Evolutionary conservation across 2,797 vertebrate species (phyloP), one percentile per base, ranked within the genome.

Genomic region (Gila robusta): DNA sequence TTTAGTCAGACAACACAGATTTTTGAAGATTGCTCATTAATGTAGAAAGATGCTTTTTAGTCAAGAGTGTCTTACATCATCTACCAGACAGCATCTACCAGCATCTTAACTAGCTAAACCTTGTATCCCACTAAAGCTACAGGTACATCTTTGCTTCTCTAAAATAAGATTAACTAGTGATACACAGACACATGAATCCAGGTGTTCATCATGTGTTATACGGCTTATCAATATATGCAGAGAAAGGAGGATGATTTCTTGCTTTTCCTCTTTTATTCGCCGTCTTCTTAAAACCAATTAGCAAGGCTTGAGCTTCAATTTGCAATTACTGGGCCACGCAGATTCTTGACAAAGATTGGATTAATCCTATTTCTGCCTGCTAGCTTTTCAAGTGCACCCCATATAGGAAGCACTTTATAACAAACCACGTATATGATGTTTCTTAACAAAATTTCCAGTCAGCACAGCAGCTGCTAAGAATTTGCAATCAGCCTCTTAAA

Each of bases 301-400:
- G 28, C 14, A 64, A 70, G 28, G 54, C 67, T 72, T 62, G 66
- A 28, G 77, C 52, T 47, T 44, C 76, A 64, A 72, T 85, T 49
- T 72, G 67, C 54, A 80, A 80, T 72, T 85, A 64, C 77, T 44
- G 26, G 76, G 37, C 49, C 14, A 39, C n/a, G 16, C 17, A 44
- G 39, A 94, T 92, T 89, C 90, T 85, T 91, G 91, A 91, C 91
- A 88, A 93, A 93, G 93, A 94, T 93, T 93, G 92, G 86, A 91
- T 91, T 91, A 91, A 92, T 93, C 91, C 88, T 90, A 92, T 94
- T 92, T 92, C 92, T 91, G 89, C 89, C 90, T 9, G 35, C 77
- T 76, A 69, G 72, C 64, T 47, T 90, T 92, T 90, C 90, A 90
- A 84, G 77, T 69, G 89, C 91, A 92, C 93, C 92, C 90, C 88